phyloP scores from a whole-genome alignment of 2,113 vertebrate genomes.

The Oncorhynchus masou region DNA sequence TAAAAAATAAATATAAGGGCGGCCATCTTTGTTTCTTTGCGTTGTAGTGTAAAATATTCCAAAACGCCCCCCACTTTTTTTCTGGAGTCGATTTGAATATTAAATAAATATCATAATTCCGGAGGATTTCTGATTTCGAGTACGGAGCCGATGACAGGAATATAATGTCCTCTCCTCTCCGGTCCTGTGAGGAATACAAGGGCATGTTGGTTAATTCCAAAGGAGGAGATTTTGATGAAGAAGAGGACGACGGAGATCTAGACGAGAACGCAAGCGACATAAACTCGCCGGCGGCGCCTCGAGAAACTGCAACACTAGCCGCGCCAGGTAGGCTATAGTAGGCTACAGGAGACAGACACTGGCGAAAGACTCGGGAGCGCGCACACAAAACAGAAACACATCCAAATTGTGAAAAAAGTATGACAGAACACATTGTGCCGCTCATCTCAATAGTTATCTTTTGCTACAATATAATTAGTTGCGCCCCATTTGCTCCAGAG shows the following conservation, averaged over 20 bases:
- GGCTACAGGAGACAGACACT: constrained; percentile 42
- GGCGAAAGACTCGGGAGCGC: constrained; percentile 68
- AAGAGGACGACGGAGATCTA: constrained; percentile 82
- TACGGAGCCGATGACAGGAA: constrained; percentile 75
- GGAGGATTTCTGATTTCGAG: constrained; percentile 72
- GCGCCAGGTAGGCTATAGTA: constrained; percentile 72
- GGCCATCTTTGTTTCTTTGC: constrained; percentile 93
- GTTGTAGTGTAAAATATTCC: constrained; percentile 89
- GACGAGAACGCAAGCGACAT: constrained; percentile 82
- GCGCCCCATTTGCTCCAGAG: neutral
- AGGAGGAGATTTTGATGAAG: constrained; percentile 89
- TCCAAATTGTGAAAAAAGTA: neutral
- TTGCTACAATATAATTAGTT: constrained; percentile 6
- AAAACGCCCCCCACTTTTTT: constrained; percentile 83
- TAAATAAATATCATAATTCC: constrained; percentile 78
- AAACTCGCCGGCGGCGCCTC: constrained; percentile 79
- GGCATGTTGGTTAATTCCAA: constrained; percentile 88
- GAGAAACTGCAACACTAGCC: constrained; percentile 75
- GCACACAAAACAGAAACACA: constrained; percentile 44
- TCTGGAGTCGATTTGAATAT: constrained; percentile 84
- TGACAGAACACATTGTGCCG: constrained; percentile 20
- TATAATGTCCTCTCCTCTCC: constrained; percentile 90
- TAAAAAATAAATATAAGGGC: constrained; percentile 96
- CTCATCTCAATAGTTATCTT: constrained; percentile 1
- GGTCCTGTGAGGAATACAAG: constrained; percentile 87